Evolutionary conservation across 2,888 invertebrate genomes (phyloP), one percentile per base, ranked within the genome.

Genomic region (Heterodera filipjevi): DNA sequence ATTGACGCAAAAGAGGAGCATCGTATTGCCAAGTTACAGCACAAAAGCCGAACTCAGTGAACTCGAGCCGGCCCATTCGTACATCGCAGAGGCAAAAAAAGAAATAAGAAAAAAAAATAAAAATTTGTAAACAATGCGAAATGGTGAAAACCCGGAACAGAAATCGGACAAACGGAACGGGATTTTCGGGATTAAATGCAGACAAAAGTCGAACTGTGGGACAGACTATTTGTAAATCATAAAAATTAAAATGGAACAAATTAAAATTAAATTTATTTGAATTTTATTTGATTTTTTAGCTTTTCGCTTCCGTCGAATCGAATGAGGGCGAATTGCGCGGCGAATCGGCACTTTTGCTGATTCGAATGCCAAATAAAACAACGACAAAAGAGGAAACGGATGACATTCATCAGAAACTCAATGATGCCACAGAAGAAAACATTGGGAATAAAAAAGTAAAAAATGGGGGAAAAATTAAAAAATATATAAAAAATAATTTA

Each of bases 261-360:
- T n/a, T n/a, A n/a, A n/a, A n/a, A n/a, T n/a, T n/a, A n/a, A n/a
- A n/a, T n/a, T n/a, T n/a, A 22, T 19, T 6, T 2, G 19, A 22
- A 59, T 59, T 59, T 59, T n/a, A 19, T 49, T 49, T 49, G 12
- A 14, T 49, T 49, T n/a, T 80, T 77, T 66, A 84, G 81, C 82
- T 87, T 14, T 84, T 84, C 72, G 87, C 87, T 5, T 82, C 83
- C 0, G 88, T 85, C 10, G 87, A 87, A 33, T 84, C 86, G 1
- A 81, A 79, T 3, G 85, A 89, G 30, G 87, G 87, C 8, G 86
- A 86, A 70, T 71, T 89, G 35, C 82, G 84, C 19, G 88, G 88
- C 30, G 88, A 87, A 72, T 84, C 86, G 64, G 86, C 86, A 2
- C 71, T 87, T 22, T 53, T 86, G 3, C 84, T 87, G 74, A 80